Base-by-base conservation (phyloP, 2,888 invertebrate species). In the Cepaea hortensis region DNA sequence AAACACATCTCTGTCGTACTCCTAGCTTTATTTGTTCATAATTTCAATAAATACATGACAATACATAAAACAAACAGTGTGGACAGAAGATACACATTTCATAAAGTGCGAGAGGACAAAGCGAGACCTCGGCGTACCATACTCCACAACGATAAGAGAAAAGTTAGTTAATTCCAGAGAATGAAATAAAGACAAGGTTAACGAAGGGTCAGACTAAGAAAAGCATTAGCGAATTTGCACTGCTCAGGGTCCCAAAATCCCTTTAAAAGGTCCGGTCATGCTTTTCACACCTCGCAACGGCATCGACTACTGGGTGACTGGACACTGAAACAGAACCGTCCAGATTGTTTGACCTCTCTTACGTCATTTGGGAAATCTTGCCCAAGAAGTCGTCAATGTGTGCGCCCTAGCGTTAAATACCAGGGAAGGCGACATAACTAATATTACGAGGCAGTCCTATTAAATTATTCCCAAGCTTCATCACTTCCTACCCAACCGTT, bases 351-450 rank as follows among this genome's bases (percentile, higher is more conserved):
- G 70, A 82, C 73, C 61, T 11, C n/a, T 72, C 35, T 82, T 82
- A 61, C 82, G 73, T 82, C 82, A 82, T 55, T 50, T 23, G 82
- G 82, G 82, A 82, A 82, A 82, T 82, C 61, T 70, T 72, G 55
- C n/a, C 35, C 72, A 13, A 13, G 72, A 68, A 7, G 6, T 65
- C 2, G 46, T 18, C 18, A 35, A 50, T 50, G 82, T 55, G 61
- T 73, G 82, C 72, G 35, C 72, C 50, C 73, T 55, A 73, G 82
- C 82, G 82, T 82, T 82, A 82, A 82, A 82, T 61, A 23, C 55
- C 72, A 3, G 13, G 3, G 23, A 20, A 55, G 82, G 82, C 70
- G 82, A 82, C 72, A 82, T 61, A 82, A 82, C 73, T 73, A 82
- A 82, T 82, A 82, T 82, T 72, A 82, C 72, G 15, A 55, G 82